These are phyloP conservation scores for Molossus molossus DNA, from an alignment of 2,797 vertebrate genomes.

Conservation along the genomic window DNA sequence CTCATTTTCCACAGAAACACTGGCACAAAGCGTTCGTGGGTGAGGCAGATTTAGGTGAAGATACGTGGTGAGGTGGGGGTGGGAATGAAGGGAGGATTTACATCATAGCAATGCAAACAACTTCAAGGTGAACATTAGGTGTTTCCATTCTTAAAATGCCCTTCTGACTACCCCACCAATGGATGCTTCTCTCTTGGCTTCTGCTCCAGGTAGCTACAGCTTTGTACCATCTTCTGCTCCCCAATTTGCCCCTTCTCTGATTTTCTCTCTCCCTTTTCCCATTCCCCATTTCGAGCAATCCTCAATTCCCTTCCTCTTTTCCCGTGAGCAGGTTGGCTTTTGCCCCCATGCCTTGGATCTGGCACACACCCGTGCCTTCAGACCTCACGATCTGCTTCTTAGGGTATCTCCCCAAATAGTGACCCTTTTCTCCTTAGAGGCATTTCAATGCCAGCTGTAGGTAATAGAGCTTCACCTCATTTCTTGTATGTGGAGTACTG, in stretches of 20 bases:
- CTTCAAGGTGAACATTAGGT: neutral
- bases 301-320: neutral
- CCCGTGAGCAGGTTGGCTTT: neutral
- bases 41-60: conserved; percentile 63
- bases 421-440: neutral
- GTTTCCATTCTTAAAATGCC: neutral
- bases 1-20: conserved; percentile 44
- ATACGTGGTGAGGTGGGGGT: neutral
- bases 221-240: neutral
- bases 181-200: neutral
- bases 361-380: neutral
- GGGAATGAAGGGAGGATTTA: neutral
- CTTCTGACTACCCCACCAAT: neutral
- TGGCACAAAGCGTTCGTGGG: neutral
- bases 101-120: neutral
- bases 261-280: neutral
- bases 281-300: neutral
- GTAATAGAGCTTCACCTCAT: neutral
- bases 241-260: neutral
- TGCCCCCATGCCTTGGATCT: neutral
- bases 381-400: neutral
- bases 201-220: neutral
- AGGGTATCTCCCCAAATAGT: neutral
- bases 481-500: neutral
- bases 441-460: neutral